Base-by-base conservation (phyloP, 2,888 invertebrate genomes). In the Acheta domesticus region DNA sequence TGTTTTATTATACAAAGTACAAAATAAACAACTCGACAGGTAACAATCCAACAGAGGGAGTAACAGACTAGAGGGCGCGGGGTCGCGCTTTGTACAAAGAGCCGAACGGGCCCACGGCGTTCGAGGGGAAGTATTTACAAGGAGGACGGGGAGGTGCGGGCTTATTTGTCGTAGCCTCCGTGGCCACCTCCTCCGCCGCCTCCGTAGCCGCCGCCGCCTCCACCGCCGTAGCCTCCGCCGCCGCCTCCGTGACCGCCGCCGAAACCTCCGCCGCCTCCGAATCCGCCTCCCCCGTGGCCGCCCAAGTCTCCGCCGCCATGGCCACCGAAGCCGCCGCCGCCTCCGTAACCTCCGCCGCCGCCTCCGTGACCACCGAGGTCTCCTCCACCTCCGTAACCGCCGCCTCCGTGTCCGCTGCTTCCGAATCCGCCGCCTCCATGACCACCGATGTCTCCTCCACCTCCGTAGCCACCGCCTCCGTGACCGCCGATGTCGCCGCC, bases 381-480 rank as follows among this genome's bases (percentile, higher is more conserved):
- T n/a, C n/a, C 14, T 36, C 19, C 23, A 36, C n/a, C 23, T 16
- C 36, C 62, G 36, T n/a, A 20, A n/a, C 21, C 78, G 48, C 48
- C 12, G 12, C 3, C 20, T 12, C 62, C 76, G 19, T 48, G 77
- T 1, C 48, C 36, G 4, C 48, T 23, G 36, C 14, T 4, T 2
- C 14, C 76, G 36, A 19, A 21, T 8, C 76, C 19, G 11, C 23
- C 77, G 36, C 77, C 74, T 14, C 78, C 78, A 49, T 77, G 50
- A 16, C 79, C 81, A 20, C 78, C 80, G 16, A 78, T 75, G 3
- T 49, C 48, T 78, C 21, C 77, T 86, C 88, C 36, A 83, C 84
- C 2, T 87, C 88, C 12, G 85, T 87, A 12, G 83, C 87, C 2
- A 87, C 87, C 83, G 84, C 86, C 20, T 85, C 89, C 83, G 86